Percentiles rank a stretch among this genome's conserved stretches.
These are phyloP conservation scores for Symphodus melops DNA, from an alignment of 2,113 vertebrate genomes.

Conservation along the genomic window DNA sequence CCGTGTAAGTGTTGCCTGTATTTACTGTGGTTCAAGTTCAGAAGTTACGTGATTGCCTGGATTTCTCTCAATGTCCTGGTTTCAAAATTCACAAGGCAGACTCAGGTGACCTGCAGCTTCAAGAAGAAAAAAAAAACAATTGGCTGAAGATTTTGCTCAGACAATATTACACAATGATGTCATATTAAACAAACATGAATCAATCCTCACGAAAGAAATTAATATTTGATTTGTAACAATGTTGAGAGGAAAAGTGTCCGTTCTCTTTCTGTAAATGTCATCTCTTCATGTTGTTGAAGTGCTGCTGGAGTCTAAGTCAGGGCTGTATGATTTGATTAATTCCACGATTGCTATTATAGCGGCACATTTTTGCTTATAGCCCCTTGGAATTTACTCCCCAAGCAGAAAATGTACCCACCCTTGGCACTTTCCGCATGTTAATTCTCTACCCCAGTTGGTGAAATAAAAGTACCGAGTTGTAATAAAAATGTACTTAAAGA, in stretches of 20 bases:
- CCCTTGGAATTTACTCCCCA: too few relatives aligned
- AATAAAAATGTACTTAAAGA: not conserved
- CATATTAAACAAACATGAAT: not conserved
- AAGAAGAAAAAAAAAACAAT: not conserved
- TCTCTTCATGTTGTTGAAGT: not conserved
- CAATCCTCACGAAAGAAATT: not conserved
- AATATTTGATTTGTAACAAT: not conserved
- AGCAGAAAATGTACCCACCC: too few relatives aligned
- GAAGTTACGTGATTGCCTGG: not conserved
- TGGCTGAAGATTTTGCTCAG: not conserved
- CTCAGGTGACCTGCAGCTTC: not conserved
- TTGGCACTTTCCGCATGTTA: too few relatives aligned
- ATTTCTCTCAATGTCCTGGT: not conserved
- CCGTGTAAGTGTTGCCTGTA: not conserved
- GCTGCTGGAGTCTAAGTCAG: not conserved
- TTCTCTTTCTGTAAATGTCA: not conserved
- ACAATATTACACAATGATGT: not conserved
- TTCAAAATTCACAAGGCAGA: not conserved
- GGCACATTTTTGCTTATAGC: too few relatives aligned
- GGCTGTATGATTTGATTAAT: too few relatives aligned
- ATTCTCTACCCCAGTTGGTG: too few relatives aligned
- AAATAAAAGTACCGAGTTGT: not conserved
- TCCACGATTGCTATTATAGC: too few relatives aligned
- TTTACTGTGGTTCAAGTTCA: not conserved
- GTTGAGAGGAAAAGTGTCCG: not conserved